phyloP scores from a whole-genome alignment of 2,888 invertebrate species.

The Napeogenes inachia region DNA sequence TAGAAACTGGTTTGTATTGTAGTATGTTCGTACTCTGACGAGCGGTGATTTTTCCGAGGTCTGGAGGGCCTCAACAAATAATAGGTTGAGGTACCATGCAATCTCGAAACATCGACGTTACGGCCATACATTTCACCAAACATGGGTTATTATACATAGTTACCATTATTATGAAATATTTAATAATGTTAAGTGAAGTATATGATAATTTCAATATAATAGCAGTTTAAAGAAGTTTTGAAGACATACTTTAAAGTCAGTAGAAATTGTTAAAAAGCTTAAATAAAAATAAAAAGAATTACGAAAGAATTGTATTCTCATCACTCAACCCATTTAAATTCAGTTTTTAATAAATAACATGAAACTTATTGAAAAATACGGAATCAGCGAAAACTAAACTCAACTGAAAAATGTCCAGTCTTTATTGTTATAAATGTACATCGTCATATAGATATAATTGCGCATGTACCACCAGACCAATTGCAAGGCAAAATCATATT shows the following conservation, averaged over 20 bases:
- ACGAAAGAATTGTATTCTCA: too few species aligned
- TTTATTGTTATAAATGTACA: constrained; percentile 9
- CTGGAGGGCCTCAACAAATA: constrained; percentile 27
- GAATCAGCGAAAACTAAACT: too few species aligned
- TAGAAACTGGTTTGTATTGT: constrained; percentile 61
- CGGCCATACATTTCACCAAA: constrained; percentile 5
- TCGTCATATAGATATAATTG: constrained; percentile 21
- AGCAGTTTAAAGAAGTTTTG: too few species aligned
- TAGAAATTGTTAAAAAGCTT: too few species aligned
- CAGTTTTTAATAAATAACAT: too few species aligned
- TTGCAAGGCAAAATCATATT: constrained; percentile 38
- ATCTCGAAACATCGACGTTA: constrained; percentile 16
- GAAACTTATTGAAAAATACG: too few species aligned
- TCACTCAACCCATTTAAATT: too few species aligned
- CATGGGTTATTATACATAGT: background rate
- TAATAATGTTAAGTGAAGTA: background rate
- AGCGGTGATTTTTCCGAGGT: constrained; percentile 59
- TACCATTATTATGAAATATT: background rate
- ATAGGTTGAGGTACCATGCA: constrained; percentile 23
- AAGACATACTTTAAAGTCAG: too few species aligned
- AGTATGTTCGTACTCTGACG: constrained; percentile 44
- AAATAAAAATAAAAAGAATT: too few species aligned
- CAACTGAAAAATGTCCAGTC: background rate
- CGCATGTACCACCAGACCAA: constrained; percentile 23
- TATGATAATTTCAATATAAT: background rate